phyloP scores from a whole-genome alignment of 2,888 invertebrate species.

The Chymomyza procnemis region DNA sequence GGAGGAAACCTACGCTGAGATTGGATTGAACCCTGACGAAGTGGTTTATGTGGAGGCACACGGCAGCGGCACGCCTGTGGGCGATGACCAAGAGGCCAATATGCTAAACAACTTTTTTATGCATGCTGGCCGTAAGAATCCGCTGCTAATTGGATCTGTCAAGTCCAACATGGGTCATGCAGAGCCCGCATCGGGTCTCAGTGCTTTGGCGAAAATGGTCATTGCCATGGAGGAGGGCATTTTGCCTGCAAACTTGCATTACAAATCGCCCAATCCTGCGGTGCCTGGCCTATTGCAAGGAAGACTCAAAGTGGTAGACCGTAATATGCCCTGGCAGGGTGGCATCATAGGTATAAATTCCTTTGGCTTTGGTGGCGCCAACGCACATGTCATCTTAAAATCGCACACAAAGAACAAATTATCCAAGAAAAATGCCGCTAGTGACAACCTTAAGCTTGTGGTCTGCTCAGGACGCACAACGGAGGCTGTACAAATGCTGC shows the following conservation, averaged over 20 bases:
- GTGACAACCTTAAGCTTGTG: conserved; percentile 80
- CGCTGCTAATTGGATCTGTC: conserved; percentile 96
- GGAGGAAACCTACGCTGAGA: conserved; percentile 91
- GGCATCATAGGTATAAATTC: conserved; percentile 95
- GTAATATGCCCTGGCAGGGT: conserved; percentile 90
- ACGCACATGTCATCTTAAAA: conserved; percentile 91
- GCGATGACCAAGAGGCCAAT: conserved; percentile 99
- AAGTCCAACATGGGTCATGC: conserved; percentile 99
- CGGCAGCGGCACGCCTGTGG: conserved; percentile 98
- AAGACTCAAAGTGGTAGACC: conserved; percentile 91
- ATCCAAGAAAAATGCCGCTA: conserved; percentile 71
- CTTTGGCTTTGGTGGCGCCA: conserved; percentile 99
- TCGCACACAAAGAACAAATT: conserved; percentile 86
- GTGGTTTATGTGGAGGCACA: conserved; percentile 97
- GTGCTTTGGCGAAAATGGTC: conserved; percentile 94
- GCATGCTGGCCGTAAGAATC: conserved; percentile 83
- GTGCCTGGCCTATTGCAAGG: conserved; percentile 94
- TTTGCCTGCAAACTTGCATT: conserved; percentile 96
- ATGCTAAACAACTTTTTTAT: conserved; percentile 95
- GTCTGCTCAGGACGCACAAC: conserved; percentile 91
- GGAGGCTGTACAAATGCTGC: conserved; percentile 84
- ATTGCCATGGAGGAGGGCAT: conserved; percentile 94
- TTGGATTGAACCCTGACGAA: conserved; percentile 87
- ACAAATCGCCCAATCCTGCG: conserved; percentile 89
- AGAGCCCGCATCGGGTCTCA: conserved; percentile 94